phyloP scores from a whole-genome alignment of 2,797 vertebrate genomes.

The Gambusia yucatana region DNA sequence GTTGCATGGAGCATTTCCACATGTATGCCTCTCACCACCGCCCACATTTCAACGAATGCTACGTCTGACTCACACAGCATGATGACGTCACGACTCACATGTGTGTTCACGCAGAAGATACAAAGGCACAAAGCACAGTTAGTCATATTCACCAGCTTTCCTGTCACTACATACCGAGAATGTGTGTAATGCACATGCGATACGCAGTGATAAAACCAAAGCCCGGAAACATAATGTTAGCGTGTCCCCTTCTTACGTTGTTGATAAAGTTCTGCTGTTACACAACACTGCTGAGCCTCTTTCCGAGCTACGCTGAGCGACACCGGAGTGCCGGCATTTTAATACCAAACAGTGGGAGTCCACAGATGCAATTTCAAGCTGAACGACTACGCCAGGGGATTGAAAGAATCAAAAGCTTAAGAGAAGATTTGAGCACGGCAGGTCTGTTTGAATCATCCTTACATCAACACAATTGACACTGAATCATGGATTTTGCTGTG shows the following conservation, averaged over 20 bases:
- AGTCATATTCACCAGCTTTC: conserved; percentile 31
- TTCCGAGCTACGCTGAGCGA: conserved; percentile 58
- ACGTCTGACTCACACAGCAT: conserved; percentile 64
- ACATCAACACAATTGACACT: conserved; percentile 64
- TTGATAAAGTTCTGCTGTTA: conserved; percentile 58
- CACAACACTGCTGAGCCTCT: conserved; percentile 59
- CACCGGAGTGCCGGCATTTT: conserved; percentile 55
- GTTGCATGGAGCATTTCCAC: conserved; percentile 26
- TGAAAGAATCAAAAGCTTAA: conserved; percentile 76
- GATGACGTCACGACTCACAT: conserved; percentile 48
- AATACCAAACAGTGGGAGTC: conserved; percentile 62
- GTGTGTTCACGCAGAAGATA: conserved; percentile 34
- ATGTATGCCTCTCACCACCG: conserved; percentile 49
- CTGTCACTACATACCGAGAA: conserved; percentile 25
- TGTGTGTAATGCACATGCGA: conserved; percentile 23
- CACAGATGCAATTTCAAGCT: conserved; percentile 70
- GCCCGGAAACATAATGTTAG: conserved; percentile 14
- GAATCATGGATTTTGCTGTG: conserved; percentile 59
- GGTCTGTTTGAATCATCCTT: conserved; percentile 65
- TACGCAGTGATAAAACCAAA: conserved; percentile 21
- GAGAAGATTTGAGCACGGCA: conserved; percentile 66
- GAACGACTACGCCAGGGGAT: conserved; percentile 68
- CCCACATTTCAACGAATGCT: conserved; percentile 61
- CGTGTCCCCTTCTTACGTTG: conserved; percentile 23
- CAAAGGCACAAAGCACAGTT: conserved; percentile 15